These are phyloP conservation scores for Lindbergichthys nudifrons DNA, from an alignment of 2,797 vertebrate genomes.

Conservation along the genomic window DNA sequence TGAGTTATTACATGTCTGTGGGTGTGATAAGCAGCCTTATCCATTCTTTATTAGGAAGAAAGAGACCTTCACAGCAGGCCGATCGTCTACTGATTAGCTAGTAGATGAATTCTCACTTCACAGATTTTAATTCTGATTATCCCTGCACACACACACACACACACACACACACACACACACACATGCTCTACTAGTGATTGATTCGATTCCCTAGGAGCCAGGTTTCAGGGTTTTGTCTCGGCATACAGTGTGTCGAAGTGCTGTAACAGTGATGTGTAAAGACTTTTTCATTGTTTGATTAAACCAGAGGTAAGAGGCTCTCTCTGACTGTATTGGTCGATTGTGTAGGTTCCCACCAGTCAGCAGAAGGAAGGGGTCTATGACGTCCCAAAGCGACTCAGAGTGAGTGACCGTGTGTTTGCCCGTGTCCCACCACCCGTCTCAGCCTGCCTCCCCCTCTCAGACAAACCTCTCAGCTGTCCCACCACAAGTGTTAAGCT, in stretches of 20 bases:
- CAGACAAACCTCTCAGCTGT: slow-evolving; percentile 84
- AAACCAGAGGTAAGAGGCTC: slow-evolving; percentile 62
- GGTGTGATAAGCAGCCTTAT: slow-evolving; percentile 71
- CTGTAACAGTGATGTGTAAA: slow-evolving; percentile 36
- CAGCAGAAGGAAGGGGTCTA: slow-evolving; percentile 99
- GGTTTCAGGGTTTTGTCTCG: slow-evolving; percentile 31
- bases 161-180: slow-evolving; percentile 14
- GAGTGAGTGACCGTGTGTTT: slow-evolving; percentile 95
- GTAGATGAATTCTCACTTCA: slow-evolving; percentile 63
- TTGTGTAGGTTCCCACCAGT: slow-evolving; percentile 97
- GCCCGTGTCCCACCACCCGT: slow-evolving; percentile 46
- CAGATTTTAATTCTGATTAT: slow-evolving; percentile 78
- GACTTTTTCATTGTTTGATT: slow-evolving; percentile 43
- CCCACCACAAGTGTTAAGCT: slow-evolving; percentile 3
- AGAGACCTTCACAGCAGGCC: slow-evolving; percentile 42
- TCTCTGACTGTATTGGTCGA: slow-evolving; percentile 77
- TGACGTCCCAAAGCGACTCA: slow-evolving; percentile 99
- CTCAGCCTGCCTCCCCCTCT: slow-evolving; percentile 75
- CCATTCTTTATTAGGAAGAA: slow-evolving; percentile 71
- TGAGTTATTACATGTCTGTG: slow-evolving; percentile 80
- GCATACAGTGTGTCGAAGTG: slow-evolving; percentile 40
- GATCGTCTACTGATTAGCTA: slow-evolving; percentile 58
- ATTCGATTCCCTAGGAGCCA: slow-evolving; percentile 43
- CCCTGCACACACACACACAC: slow-evolving; percentile 19
- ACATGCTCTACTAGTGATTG: slow-evolving; percentile 35